Base-by-base conservation (phyloP, 2,888 invertebrate genomes). In the Leptinotarsa rubiginosa region DNA sequence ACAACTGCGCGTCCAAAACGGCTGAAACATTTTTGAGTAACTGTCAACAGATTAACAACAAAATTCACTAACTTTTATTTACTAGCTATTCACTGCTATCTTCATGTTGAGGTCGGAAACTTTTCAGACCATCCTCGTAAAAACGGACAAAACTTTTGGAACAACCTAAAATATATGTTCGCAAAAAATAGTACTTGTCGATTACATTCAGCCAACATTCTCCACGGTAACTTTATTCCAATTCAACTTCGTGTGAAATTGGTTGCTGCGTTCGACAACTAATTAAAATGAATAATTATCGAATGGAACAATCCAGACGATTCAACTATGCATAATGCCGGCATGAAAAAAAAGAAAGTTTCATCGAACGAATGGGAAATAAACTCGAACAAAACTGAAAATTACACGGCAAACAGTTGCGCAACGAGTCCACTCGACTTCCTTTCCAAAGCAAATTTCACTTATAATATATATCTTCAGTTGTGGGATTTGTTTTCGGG, bases 361-460 rank as follows among this genome's bases (percentile, higher is more conserved):
- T n/a, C 62, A 41, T 18, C 25, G 62, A 62, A 41, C 13, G 62
- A 31, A 62, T 62, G 62, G 62, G 41, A 62, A 31, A 62, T 41
- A 62, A 62, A n/a, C 62, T 41, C 41, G 41, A 31, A 41, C 62
- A 62, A 41, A 62, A 62, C n/a, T 41, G 31, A 62, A 41, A 62
- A 31, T n/a, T 31, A 62, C 16, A 31, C 62, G n/a, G 62, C 62
- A 62, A 62, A 62, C 25, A n/a, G 31, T 62, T 62, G 62, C 31
- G 41, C 62, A 62, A 62, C 7, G 10, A n/a, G n/a, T 31, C n/a
- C 41, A 62, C 4, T n/a, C n/a, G 62, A 62, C 31, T 62, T n/a
- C 62, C n/a, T 62, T 18, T 62, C 31, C n/a, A 62, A 31, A 41
- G 31, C 62, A 41, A 62, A 62, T 62, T 62, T 62, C 62, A 62